phyloP scores from a whole-genome alignment of 2,113 vertebrate genomes.

The Chunga burmeisteri region DNA sequence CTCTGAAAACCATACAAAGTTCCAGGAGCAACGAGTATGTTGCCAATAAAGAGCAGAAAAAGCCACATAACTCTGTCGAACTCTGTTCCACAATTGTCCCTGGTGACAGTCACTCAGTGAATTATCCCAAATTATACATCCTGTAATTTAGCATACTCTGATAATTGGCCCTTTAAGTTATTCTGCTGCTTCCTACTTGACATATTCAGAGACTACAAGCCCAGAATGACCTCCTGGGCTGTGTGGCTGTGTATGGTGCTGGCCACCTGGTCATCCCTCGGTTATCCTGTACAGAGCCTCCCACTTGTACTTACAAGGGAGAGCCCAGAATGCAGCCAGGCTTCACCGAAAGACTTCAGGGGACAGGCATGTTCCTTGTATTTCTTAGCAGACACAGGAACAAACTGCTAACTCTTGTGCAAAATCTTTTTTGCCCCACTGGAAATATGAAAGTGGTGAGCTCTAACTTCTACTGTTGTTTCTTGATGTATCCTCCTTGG shows the following conservation, averaged over 20 bases:
- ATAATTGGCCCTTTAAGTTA: background rate
- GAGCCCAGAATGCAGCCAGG: background rate
- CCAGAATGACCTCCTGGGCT: background rate
- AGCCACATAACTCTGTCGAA: fast-evolving
- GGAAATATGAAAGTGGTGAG: background rate
- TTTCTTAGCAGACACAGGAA: too few relatives aligned
- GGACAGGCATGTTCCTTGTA: fast-evolving
- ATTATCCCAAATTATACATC: background rate
- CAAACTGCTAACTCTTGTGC: background rate
- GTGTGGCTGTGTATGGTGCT: background rate
- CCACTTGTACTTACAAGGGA: background rate
- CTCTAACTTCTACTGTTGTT: background rate
- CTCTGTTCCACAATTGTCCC: background rate
- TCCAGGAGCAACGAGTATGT: background rate
- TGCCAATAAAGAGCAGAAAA: background rate
- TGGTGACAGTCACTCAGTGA: background rate
- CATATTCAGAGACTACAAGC: fast-evolving
- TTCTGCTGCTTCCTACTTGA: background rate
- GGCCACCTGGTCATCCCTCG: background rate
- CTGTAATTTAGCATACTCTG: background rate
- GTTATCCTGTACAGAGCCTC: background rate
- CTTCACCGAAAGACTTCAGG: background rate
- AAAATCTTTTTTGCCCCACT: background rate
- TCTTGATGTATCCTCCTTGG: background rate
- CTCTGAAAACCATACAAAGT: slow-evolving; percentile 38